phyloP scores from a whole-genome alignment of 2,888 invertebrate genomes.

The Lithophane leautieri region DNA sequence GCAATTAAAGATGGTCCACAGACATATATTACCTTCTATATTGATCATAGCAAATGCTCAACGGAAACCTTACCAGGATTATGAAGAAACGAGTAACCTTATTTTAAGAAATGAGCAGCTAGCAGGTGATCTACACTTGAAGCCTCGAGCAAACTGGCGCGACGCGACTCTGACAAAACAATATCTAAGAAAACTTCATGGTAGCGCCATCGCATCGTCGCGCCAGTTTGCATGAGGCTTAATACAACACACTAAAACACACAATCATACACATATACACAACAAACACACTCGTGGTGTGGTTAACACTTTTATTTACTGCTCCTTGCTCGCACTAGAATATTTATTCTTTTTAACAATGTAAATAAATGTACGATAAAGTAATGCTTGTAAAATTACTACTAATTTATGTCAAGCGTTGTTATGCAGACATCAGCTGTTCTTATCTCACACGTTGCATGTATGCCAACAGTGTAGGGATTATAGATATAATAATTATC shows the following conservation, averaged over 20 bases:
- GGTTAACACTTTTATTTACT: neutral
- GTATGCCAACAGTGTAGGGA: conserved; percentile 20
- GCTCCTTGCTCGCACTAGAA: neutral
- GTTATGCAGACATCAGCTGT: conserved; percentile 14
- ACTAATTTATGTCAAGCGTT: conserved; percentile 20
- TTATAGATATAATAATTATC: conserved; percentile 12
- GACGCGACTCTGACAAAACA: too few relatives aligned
- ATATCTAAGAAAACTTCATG: too few relatives aligned
- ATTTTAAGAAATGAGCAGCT: neutral
- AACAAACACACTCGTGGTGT: too few relatives aligned
- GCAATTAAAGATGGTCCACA: neutral
- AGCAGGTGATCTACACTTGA: neutral
- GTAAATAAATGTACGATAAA: neutral
- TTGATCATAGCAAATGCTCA: neutral
- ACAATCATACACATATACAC: too few relatives aligned
- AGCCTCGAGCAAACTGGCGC: too few relatives aligned
- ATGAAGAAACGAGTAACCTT: neutral
- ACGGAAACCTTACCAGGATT: neutral
- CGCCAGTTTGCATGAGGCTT: too few relatives aligned
- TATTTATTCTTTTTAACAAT: neutral
- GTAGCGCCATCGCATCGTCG: too few relatives aligned
- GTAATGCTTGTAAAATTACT: neutral
- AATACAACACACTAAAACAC: too few relatives aligned
- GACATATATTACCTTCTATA: neutral
- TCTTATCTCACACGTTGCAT: conserved; percentile 16